Conservation (phyloP, 2,113 vertebrate species). For the Epinephelus cyanopodus region DNA sequence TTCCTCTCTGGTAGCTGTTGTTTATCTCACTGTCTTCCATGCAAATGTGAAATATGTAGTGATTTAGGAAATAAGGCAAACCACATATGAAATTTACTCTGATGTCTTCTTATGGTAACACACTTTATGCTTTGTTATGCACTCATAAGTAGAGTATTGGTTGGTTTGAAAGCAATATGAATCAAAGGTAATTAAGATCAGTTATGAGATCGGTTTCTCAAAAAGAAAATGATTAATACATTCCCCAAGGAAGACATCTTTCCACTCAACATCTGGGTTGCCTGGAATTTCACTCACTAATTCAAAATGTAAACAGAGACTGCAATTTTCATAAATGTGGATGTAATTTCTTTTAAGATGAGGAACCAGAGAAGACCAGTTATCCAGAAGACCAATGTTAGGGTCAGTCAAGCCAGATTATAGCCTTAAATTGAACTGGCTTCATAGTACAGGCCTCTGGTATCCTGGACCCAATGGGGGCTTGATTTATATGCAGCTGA, state of each 20-base stretch:
- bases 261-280: background rate
- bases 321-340: background rate
- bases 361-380: background rate
- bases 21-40: constrained; percentile 40
- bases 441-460: too few species aligned
- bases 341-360: background rate
- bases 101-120: constrained; percentile 31
- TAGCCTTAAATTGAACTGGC: too few species aligned
- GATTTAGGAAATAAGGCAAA: constrained; percentile 29
- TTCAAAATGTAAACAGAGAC: constrained; percentile 16
- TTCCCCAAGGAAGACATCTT: background rate
- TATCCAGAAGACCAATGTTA: too few species aligned
- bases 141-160: constrained; percentile 3
- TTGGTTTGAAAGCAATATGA: constrained; percentile 14
- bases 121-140: constrained; percentile 22
- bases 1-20: constrained; percentile 45
- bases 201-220: background rate
- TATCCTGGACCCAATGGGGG: too few species aligned
- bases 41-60: constrained; percentile 42
- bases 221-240: constrained; percentile 10
- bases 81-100: constrained; percentile 8
- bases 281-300: background rate
- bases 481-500: too few species aligned
- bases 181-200: constrained; percentile 39
- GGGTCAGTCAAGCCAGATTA: too few species aligned